Conservation (phyloP, 2,888 invertebrate genomes). For the Trissolcus japonicus region DNA sequence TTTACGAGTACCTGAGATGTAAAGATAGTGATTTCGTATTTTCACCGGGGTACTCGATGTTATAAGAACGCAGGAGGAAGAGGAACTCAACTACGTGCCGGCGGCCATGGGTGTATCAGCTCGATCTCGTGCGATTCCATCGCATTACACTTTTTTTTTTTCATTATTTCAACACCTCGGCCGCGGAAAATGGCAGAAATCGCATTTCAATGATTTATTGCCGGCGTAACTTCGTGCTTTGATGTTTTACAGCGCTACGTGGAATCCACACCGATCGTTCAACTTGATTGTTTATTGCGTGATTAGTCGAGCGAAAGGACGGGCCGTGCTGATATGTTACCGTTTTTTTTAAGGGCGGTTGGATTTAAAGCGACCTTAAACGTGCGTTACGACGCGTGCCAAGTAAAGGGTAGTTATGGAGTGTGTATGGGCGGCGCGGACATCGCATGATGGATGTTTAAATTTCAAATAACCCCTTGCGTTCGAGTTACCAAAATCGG, state of each 20-base stretch:
- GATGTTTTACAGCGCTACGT: background rate
- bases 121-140: constrained; percentile 32
- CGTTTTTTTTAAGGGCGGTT: constrained; percentile 69
- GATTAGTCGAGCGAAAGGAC: background rate
- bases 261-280: background rate
- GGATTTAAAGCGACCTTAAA: constrained; percentile 71
- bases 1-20: constrained; percentile 41
- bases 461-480: constrained; percentile 69
- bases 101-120: constrained; percentile 45
- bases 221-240: background rate
- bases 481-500: constrained; percentile 49
- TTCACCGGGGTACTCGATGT: constrained; percentile 42
- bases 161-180: constrained; percentile 43
- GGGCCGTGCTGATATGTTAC: background rate
- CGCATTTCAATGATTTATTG: constrained; percentile 12
- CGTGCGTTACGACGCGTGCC: constrained; percentile 71
- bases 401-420: constrained; percentile 56
- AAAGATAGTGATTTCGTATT: constrained; percentile 53
- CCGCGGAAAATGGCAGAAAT: constrained; percentile 7
- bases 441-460: constrained; percentile 71
- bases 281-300: no score
- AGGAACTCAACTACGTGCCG: constrained; percentile 50
- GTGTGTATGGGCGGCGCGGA: constrained; percentile 52
- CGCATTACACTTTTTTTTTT: constrained; percentile 32
- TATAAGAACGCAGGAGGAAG: constrained; percentile 47